These are phyloP conservation scores for Macquaria ambigua DNA, from an alignment of 2,113 vertebrate genomes.

Conservation along the genomic window DNA sequence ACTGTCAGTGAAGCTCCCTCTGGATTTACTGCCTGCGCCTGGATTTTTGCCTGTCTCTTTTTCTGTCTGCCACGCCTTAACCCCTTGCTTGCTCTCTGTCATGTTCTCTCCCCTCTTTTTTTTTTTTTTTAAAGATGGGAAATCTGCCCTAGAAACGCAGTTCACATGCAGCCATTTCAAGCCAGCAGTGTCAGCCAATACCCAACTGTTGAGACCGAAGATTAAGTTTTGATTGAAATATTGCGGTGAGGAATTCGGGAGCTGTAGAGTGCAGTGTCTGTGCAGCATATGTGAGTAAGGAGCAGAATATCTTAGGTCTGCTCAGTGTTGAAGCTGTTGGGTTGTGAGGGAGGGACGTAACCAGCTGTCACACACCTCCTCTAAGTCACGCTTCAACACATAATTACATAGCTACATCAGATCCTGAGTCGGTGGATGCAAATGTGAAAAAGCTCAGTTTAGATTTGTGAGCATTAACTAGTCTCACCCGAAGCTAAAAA, in stretches of 20 bases:
- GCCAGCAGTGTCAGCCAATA: slow-evolving; percentile 18
- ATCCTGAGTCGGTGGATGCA: slow-evolving; percentile 49
- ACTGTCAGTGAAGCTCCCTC: slow-evolving; percentile 55
- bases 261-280: not conserved
- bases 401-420: slow-evolving; percentile 58
- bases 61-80: slow-evolving; percentile 55
- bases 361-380: slow-evolving; percentile 67
- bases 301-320: slow-evolving; percentile 32
- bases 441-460: slow-evolving; percentile 41
- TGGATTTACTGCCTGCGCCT: slow-evolving; percentile 54
- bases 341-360: slow-evolving; percentile 39
- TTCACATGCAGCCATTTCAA: slow-evolving; percentile 36
- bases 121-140: not conserved
- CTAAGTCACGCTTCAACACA: slow-evolving; percentile 59
- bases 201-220: slow-evolving; percentile 5
- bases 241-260: slow-evolving; percentile 9
- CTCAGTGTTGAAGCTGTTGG: slow-evolving; percentile 29
- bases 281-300: slow-evolving; percentile 47
- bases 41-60: slow-evolving; percentile 36
- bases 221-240: slow-evolving; percentile 38
- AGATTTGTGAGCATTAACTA: slow-evolving; percentile 45
- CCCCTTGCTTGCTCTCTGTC: slow-evolving; percentile 24
- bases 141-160: slow-evolving; percentile 40
- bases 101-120: not conserved
- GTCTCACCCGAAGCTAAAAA: slow-evolving; percentile 35